Evolutionary conservation across 92 coral and sea anemone genomes (phyloP), one percentile per base, ranked within the genome.

Genomic region (Porites rus): DNA sequence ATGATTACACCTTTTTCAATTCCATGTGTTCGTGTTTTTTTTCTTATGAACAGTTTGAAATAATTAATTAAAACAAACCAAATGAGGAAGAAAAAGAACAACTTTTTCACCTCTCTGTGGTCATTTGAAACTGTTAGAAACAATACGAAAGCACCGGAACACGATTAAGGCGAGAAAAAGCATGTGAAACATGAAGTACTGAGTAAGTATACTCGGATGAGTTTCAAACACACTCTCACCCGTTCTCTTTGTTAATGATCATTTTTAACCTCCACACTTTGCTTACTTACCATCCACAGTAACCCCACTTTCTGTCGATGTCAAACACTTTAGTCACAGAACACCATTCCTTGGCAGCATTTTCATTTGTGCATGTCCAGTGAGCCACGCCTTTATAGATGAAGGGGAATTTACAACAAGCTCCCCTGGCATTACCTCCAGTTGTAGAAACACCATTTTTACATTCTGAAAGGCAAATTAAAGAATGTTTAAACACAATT

Each of bases 401-500:
- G 65, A 94, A 94, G 65, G 97, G 97, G 73, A 94, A 79, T 62
- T 71, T 75, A 62, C 97, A 94, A 74, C 97, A 94, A 3, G 94
- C 97, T 17, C 97, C 95, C 17, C 69, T 68, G 3, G 96, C 91
- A 50, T 91, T 93, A 14, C 96, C 96, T 5, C 90, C 94, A 7
- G 70, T 80, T 28, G 96, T 93, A 4, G 59, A 24, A 5, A 50
- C 58, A 31, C 83, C 75, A 63, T 9, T 69, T n/a, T 71, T 71
- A 65, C 92, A 89, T 13, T 17, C 76, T 65, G 20, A 38, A 76
- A 70, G 5, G 54, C 8, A 46, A 69, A 53, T 24, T 7, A 19
- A n/a, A n/a, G 2, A 16, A 17, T 9, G 6, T 50, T 9, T 8
- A 51, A 22, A 20, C 24, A 8, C 38, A 54, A 54, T 13, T 54